Evolutionary conservation across 1,140 invertebrate species (phyloP).

Genomic region (Chironomus tepperi): DNA sequence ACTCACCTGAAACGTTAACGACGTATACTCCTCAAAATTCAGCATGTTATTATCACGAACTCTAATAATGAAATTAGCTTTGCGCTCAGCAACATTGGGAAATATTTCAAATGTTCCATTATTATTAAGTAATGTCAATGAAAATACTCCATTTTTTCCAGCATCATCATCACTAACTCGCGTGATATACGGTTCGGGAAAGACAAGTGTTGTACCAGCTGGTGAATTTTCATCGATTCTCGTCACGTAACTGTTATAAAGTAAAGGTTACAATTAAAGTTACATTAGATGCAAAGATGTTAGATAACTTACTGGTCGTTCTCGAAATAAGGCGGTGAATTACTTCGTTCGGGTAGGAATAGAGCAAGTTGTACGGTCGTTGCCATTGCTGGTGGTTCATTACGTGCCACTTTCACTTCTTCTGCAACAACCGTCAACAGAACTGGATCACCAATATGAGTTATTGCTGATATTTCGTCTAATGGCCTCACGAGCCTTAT

Average conservation of each 20-base stretch:
- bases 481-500: constrained; percentile 61
- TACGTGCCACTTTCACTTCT: constrained; percentile 59
- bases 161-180: constrained; percentile 67
- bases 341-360: constrained; percentile 62
- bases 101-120: constrained; percentile 80
- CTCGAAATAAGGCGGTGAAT: constrained; percentile 67
- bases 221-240: constrained; percentile 73
- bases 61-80: constrained; percentile 68
- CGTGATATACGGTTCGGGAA: constrained; percentile 58
- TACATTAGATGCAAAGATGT: background rate
- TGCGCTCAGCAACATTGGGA: constrained; percentile 77
- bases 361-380: constrained; percentile 68
- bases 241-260: constrained; percentile 54
- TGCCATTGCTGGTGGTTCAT: constrained; percentile 65
- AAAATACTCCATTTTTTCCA: constrained; percentile 76
- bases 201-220: constrained; percentile 63
- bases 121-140: constrained; percentile 65
- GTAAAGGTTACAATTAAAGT: constrained; percentile 24
- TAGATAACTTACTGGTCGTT: constrained; percentile 56
- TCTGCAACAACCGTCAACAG: constrained; percentile 74
- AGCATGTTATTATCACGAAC: constrained; percentile 72
- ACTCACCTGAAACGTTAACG: constrained; percentile 57
- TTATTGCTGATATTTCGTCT: constrained; percentile 65
- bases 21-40: constrained; percentile 71
- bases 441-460: constrained; percentile 66